phyloP scores from a whole-genome alignment of 2,888 invertebrate species.

The Drosophila macrothrix region DNA sequence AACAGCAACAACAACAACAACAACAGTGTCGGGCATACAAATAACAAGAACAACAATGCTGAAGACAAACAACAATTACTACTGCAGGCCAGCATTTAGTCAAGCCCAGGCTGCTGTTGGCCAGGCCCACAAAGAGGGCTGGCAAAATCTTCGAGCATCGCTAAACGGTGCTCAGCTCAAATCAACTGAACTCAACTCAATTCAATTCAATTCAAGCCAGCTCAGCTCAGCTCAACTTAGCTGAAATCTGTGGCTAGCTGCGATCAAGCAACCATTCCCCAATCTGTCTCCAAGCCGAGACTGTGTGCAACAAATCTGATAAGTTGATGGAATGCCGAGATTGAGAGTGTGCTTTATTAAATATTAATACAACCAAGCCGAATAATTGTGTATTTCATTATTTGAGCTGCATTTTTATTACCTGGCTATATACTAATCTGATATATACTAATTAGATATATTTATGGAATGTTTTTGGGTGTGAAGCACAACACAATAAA shows the following conservation, averaged over 20 bases:
- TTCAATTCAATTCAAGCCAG: not conserved
- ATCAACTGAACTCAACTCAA: constrained; percentile 8
- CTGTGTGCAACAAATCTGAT: constrained; percentile 38
- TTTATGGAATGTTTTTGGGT: constrained; percentile 1
- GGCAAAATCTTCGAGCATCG: constrained; percentile 41
- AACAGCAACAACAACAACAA: constrained; percentile 22
- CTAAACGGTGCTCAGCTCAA: constrained; percentile 41
- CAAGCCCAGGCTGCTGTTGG: constrained; percentile 71
- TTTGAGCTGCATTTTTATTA: not conserved
- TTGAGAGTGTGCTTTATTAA: constrained; percentile 29
- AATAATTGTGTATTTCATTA: constrained; percentile 9
- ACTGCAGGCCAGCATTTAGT: constrained; percentile 69
- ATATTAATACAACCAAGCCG: constrained; percentile 35
- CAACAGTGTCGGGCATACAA: constrained; percentile 7
- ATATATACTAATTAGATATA: not conserved
- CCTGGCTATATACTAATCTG: not conserved
- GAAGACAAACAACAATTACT: constrained; percentile 62
- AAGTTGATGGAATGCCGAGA: constrained; percentile 33
- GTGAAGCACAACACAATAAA: not conserved
- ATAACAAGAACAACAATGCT: constrained; percentile 32
- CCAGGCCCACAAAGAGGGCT: constrained; percentile 61
- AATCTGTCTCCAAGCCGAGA: constrained; percentile 31
- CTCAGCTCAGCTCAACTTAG: not conserved
- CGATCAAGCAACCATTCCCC: constrained; percentile 28
- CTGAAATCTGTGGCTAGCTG: constrained; percentile 30